phyloP scores from a whole-genome alignment of 2,888 invertebrate genomes.

The Stegophylla sp. region DNA sequence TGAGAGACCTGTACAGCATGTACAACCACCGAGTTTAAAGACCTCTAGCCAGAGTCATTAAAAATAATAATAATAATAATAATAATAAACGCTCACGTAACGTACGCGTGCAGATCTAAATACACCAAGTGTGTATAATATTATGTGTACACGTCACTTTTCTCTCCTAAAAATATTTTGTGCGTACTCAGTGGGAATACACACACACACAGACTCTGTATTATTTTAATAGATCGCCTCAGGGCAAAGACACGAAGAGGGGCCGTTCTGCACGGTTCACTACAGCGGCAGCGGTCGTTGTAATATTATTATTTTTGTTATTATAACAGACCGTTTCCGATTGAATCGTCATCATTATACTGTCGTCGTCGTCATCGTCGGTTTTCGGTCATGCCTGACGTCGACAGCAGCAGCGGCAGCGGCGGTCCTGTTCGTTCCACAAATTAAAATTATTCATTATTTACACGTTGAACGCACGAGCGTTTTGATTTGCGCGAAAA shows the following conservation, averaged over 20 bases:
- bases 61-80: not conserved
- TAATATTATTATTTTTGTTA: not conserved
- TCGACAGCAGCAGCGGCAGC: too few relatives aligned
- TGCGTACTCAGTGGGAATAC: not conserved
- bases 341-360: slow-evolving; percentile 42
- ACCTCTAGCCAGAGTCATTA: slow-evolving; percentile 41
- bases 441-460: slow-evolving; percentile 38
- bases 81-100: not conserved
- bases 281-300: not conserved
- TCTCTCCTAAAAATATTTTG: slow-evolving; percentile 1
- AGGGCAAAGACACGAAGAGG: slow-evolving; percentile 10
- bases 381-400: not conserved
- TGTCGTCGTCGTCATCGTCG: not conserved
- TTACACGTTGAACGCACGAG: not conserved
- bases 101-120: not conserved
- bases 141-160: not conserved
- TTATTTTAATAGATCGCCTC: slow-evolving; percentile 39
- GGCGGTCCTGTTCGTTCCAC: not conserved
- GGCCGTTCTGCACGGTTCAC: slow-evolving; percentile 33
- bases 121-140: not conserved
- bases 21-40: slow-evolving; percentile 18
- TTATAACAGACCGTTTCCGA: slow-evolving; percentile 10
- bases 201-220: not conserved
- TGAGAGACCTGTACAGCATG: too few relatives aligned
- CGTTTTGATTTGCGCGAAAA: too few relatives aligned